Percentiles rank a stretch among this genome's conserved stretches.
Conservation (phyloP, 2,797 vertebrate genomes). For the Borostomias antarcticus region DNA sequence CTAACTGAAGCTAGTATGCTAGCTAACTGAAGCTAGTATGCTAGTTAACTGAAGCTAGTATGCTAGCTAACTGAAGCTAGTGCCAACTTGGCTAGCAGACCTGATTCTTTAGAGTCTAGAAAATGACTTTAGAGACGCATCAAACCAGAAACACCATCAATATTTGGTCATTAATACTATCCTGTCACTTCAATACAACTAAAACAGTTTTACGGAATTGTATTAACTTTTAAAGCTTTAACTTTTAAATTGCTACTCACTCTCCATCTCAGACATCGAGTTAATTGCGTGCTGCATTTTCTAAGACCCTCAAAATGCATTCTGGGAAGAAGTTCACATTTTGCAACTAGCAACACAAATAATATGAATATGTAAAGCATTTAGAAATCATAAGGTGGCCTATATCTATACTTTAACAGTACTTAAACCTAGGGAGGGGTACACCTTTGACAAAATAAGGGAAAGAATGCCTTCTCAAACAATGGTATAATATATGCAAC, state of each 20-base stretch:
- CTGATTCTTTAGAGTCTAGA: slow-evolving; percentile 48
- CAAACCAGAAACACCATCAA: background rate
- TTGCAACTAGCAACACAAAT: slow-evolving; percentile 8
- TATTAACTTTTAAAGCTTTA: background rate
- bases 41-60: slow-evolving; percentile 41
- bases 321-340: slow-evolving; percentile 76
- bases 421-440: too few species aligned
- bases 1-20: too few species aligned
- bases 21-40: background rate
- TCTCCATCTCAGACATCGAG: slow-evolving; percentile 99
- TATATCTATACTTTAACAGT: too few species aligned
- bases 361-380: background rate
- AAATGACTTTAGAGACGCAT: slow-evolving; percentile 33
- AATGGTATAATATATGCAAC: too few species aligned
- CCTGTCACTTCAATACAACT: slow-evolving; percentile 14
- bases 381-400: background rate
- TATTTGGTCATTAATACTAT: slow-evolving; percentile 33
- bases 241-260: slow-evolving; percentile 84
- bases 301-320: slow-evolving; percentile 94
- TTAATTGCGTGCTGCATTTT: slow-evolving; percentile 99
- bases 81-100: slow-evolving; percentile 58
- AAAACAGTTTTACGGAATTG: background rate
- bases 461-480: background rate
- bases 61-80: slow-evolving; percentile 60
- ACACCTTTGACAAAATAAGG: slow-evolving; percentile 18